phyloP scores from a whole-genome alignment of 2,797 vertebrate genomes.

The Trachurus trachurus region DNA sequence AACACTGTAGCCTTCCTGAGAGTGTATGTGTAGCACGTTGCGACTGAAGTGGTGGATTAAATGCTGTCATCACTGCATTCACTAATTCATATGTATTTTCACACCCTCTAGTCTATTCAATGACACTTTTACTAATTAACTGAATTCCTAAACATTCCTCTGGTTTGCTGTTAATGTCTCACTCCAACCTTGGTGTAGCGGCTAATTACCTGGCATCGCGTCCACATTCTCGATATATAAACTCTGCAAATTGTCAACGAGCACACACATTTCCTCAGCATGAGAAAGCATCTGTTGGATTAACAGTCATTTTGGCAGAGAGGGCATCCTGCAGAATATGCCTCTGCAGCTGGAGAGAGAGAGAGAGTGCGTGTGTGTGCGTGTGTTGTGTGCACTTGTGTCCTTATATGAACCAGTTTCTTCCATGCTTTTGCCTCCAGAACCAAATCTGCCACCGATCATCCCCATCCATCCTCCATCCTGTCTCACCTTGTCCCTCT shows the following conservation, averaged over 20 bases:
- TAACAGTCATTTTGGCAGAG: conserved; percentile 56
- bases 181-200: neutral
- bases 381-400: conserved; percentile 17
- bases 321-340: conserved; percentile 31
- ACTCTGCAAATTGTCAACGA: conserved; percentile 30
- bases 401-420: conserved; percentile 47
- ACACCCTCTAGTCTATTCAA: conserved; percentile 20
- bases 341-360: conserved; percentile 50
- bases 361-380: neutral
- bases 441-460: conserved; percentile 30
- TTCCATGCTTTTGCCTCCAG: conserved; percentile 35
- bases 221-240: conserved; percentile 4
- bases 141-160: conserved; percentile 7
- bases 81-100: conserved; percentile 24
- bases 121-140: conserved; percentile 21
- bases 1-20: conserved; percentile 39
- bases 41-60: conserved; percentile 10
- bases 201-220: conserved; percentile 31
- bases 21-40: conserved; percentile 6
- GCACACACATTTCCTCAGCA: conserved; percentile 36
- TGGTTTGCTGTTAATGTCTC: neutral
- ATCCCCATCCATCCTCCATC: conserved; percentile 3
- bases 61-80: conserved; percentile 10
- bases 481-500: conserved; percentile 16
- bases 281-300: conserved; percentile 59